Percentiles rank a stretch among this genome's conserved stretches.
Evolutionary conservation across 2,797 vertebrate species (phyloP).

Genomic region (Lerista edwardsae): DNA sequence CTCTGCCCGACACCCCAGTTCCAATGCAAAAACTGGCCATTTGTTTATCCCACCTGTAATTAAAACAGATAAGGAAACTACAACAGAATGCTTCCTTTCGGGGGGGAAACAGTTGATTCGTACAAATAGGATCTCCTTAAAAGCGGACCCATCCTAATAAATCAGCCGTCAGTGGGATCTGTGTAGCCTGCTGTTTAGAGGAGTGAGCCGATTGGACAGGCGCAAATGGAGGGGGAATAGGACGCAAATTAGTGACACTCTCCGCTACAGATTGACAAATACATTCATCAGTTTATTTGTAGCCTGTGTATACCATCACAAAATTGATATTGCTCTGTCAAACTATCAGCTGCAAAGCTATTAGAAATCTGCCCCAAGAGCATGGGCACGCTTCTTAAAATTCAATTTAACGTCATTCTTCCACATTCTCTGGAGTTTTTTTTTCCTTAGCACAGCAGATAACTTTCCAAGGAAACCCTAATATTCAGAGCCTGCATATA

Average conservation of each 20-base stretch:
- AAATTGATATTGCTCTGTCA: conserved; percentile 48
- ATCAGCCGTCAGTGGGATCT: conserved; percentile 25
- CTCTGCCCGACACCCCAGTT: not conserved
- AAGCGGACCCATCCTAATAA: conserved; percentile 35
- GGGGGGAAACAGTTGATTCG: not conserved
- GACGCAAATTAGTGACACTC: conserved; percentile 16
- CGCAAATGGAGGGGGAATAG: not conserved
- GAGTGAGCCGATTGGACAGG: accelerated
- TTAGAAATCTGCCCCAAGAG: conserved; percentile 25
- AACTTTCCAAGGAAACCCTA: conserved; percentile 37
- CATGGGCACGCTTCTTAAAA: conserved; percentile 28
- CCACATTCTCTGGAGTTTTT: conserved; percentile 34
- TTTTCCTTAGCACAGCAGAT: conserved; percentile 29
- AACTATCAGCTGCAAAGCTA: conserved; percentile 45
- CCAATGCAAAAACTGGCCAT: not conserved
- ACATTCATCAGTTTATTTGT: conserved; percentile 33
- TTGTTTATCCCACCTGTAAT: conserved; percentile 16
- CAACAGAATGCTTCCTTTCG: not conserved
- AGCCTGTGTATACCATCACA: conserved; percentile 20
- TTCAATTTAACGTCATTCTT: conserved; percentile 49
- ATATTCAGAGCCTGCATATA: conserved; percentile 32
- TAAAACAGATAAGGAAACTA: conserved; percentile 26
- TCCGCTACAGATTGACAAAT: conserved; percentile 33
- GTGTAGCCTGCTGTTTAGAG: conserved; percentile 20
- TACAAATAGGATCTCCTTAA: conserved; percentile 1